Evolutionary conservation across 2,888 invertebrate species (phyloP), one percentile per base, ranked within the genome.

Genomic region (Parnassius smintheus): DNA sequence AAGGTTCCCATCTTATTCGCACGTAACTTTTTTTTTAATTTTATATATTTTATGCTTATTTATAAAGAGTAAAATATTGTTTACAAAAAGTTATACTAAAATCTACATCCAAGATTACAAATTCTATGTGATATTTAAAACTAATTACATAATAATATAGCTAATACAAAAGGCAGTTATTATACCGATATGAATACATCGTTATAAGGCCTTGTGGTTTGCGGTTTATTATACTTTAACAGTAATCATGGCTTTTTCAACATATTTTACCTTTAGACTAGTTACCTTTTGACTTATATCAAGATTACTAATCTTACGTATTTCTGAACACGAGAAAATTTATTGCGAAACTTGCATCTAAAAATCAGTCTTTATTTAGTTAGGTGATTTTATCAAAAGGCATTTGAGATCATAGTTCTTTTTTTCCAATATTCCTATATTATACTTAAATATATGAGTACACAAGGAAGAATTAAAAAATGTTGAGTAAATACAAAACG

Each of bases 301-400:
- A n/a, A 48, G 54, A 54, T 56, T 56, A 53, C 57, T 25, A 62
- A 49, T 57, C 10, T 10, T 56, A 56, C 18, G 2, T 22, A 42
- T 49, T n/a, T 11, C 22, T 41, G 45, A 60, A 42, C n/a, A 44
- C 22, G 25, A 46, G 46, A 60, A 53, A 48, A 48, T 41, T 53
- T 61, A 51, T 58, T 62, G 62, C 49, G 35, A 57, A 48, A 35
- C 35, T 62, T 54, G 61, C 42, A 57, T 57, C 9, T 18, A 18
- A 48, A 46, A 42, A 25, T 62, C 62, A 62, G 62, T 62, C 62
- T 62, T 62, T 58, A 44, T 62, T 62, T 58, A 44, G 2, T 52
- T 35, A 7, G 35, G 35, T 50, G 10, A 54, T 56, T 61, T 56
- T 25, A 59, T 59, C 44, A 35, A 52, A 8, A 52, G 12, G 3